Base-by-base conservation (phyloP, 1,140 invertebrate species). In the Drosophila fuyamai region DNA sequence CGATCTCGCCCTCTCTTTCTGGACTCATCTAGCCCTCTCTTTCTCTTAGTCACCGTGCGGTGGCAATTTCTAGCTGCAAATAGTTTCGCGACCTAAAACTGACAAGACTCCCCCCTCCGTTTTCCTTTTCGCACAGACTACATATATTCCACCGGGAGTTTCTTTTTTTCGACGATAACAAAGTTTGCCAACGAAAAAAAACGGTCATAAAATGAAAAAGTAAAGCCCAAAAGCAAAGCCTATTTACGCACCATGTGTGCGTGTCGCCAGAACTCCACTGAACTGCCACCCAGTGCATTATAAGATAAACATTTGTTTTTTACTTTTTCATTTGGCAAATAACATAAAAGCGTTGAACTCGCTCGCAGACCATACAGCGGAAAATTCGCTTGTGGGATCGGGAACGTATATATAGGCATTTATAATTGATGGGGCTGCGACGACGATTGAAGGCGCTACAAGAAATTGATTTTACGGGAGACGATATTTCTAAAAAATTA, bases 221-320 rank as follows among this genome's bases (percentile, higher is more conserved):
- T 76, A 83, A 86, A 88, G 59, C 83, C 83, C 84, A 84, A 89
- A 89, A 89, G 80, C 80, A 89, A 89, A 78, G 81, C 77, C 73
- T 89, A 83, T 89, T 81, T 89, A 88, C 80, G 73, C 65, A 89
- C 68, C 60, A 61, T 73, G 80, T 70, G 58, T 54, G 60, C 38
- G 51, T 14, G 58, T 48, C 56, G 63, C 46, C 47, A 61, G 60
- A 73, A 66, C 66, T 44, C 35, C 43, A 56, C 67, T 60, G 78
- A 81, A 76, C 72, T 55, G 66, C 66, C 68, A 55, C 68, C 51
- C 67, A 78, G 76, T 80, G 68, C 76, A 71, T 68, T 76, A 55
- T 72, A 84, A 85, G 84, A 89, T 89, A 89, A 89, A 89, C 77
- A 84, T 89, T 89, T 89, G 74, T 81, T 89, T 79, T 79, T 84